phyloP scores from a whole-genome alignment of 2,797 vertebrate genomes.

The Poecilia velifera region DNA sequence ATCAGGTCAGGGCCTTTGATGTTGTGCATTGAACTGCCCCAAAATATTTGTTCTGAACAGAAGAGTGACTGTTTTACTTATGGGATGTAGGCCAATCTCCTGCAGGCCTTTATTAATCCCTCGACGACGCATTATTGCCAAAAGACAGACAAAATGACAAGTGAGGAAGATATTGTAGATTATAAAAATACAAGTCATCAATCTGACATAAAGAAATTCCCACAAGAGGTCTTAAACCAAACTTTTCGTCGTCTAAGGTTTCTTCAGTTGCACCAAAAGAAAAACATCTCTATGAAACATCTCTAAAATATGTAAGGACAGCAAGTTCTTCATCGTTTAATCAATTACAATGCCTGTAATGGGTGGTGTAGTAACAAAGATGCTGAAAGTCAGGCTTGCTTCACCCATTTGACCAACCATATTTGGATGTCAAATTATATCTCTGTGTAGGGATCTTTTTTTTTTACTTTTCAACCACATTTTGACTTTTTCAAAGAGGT shows the following conservation, averaged over 20 bases:
- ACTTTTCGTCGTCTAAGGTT: neutral
- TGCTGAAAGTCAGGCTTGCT: neutral
- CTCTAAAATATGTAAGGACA: neutral
- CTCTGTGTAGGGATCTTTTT: neutral
- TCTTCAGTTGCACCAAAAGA: neutral
- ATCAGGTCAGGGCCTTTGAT: constrained; percentile 67
- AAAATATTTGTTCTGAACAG: constrained; percentile 61
- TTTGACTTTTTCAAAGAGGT: neutral
- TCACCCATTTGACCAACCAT: neutral
- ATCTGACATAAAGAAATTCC: neutral
- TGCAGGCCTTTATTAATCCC: constrained; percentile 51
- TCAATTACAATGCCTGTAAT: neutral
- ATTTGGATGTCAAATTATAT: neutral
- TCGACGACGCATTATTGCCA: constrained; percentile 28
- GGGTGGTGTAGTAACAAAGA: neutral
- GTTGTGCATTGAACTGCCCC: constrained; percentile 58
- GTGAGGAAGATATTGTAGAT: constrained; percentile 1
- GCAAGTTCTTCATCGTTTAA: neutral
- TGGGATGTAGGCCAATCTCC: constrained; percentile 26
- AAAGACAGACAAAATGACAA: constrained; percentile 46
- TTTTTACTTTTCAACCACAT: neutral
- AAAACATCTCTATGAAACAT: neutral
- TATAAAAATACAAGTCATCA: neutral
- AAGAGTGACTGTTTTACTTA: constrained; percentile 54
- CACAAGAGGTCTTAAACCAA: neutral